These are phyloP conservation scores for Gymnarchus niloticus DNA, from an alignment of 2,113 vertebrate species.

Conservation along the genomic window DNA sequence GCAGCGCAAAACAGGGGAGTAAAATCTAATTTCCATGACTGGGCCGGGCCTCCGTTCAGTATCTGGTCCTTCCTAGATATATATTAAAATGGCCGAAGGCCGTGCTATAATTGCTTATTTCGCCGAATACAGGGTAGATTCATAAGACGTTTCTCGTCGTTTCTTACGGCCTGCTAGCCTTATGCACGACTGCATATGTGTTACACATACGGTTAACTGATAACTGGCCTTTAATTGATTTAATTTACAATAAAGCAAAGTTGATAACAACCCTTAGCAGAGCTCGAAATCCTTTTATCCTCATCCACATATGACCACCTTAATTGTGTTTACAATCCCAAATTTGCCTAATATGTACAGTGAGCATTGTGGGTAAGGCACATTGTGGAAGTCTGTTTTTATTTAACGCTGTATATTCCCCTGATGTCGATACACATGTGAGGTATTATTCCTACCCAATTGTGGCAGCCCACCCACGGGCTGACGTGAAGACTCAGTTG, in stretches of 20 bases:
- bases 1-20: neutral
- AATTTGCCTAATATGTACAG: too few relatives aligned
- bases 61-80: neutral
- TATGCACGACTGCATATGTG: neutral
- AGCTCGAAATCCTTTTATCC: neutral
- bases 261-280: neutral
- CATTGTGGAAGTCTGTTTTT: neutral
- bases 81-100: neutral
- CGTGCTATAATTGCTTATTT: neutral
- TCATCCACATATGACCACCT: neutral
- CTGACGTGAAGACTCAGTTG: too few relatives aligned
- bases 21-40: neutral
- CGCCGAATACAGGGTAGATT: neutral
- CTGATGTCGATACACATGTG: too few relatives aligned
- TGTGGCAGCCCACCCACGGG: too few relatives aligned
- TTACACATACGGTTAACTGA: neutral
- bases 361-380: too few relatives aligned
- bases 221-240: neutral
- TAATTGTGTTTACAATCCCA: neutral
- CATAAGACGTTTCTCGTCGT: too few relatives aligned
- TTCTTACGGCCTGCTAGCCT: too few relatives aligned
- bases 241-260: neutral
- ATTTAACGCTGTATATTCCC: too few relatives aligned
- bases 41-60: neutral
- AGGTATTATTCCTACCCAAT: too few relatives aligned